A percentile compares a stretch with the other conserved stretches of the same genome.
phyloP scores from a whole-genome alignment of 2,113 vertebrate genomes.

The Promerops cafer region DNA sequence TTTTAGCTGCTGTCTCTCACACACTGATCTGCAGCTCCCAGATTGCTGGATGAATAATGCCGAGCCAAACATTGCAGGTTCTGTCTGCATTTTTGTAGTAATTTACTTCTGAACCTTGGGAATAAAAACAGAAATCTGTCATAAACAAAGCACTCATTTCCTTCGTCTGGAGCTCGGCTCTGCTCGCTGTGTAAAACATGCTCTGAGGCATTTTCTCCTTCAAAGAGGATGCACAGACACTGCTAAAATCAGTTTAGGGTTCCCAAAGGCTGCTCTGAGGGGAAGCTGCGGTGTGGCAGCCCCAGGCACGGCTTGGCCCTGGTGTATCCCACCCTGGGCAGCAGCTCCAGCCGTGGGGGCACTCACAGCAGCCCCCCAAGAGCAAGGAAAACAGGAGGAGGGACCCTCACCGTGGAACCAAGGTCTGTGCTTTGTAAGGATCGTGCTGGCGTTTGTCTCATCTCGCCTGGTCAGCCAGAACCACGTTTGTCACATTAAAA shows the following conservation, averaged over 20 bases:
- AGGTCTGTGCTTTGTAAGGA: neutral
- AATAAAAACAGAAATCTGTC: conserved; percentile 33
- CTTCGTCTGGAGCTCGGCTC: neutral
- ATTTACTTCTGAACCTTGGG: conserved; percentile 55
- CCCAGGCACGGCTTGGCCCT: fast-evolving
- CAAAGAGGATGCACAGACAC: neutral
- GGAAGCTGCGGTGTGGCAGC: neutral
- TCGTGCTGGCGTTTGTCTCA: neutral
- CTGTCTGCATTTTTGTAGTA: conserved; percentile 15
- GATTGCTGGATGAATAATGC: conserved; percentile 24
- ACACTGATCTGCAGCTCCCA: neutral
- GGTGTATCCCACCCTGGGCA: fast-evolving
- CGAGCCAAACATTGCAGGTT: neutral
- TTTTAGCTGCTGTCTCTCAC: conserved; percentile 30
- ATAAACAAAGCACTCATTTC: conserved; percentile 31
- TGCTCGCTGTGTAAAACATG: neutral
- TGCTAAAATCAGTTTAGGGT: neutral
- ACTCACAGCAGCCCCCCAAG: neutral
- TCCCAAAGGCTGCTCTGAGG: neutral
- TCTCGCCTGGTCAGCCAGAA: fast-evolving
- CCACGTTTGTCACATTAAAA: neutral
- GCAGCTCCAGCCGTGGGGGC: neutral
- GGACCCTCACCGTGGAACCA: neutral
- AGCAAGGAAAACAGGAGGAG: neutral
- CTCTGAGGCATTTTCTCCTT: neutral